Evolutionary conservation across 2,113 vertebrate species (phyloP), one percentile per base, ranked within the genome.

Genomic region (Pipra filicauda): DNA sequence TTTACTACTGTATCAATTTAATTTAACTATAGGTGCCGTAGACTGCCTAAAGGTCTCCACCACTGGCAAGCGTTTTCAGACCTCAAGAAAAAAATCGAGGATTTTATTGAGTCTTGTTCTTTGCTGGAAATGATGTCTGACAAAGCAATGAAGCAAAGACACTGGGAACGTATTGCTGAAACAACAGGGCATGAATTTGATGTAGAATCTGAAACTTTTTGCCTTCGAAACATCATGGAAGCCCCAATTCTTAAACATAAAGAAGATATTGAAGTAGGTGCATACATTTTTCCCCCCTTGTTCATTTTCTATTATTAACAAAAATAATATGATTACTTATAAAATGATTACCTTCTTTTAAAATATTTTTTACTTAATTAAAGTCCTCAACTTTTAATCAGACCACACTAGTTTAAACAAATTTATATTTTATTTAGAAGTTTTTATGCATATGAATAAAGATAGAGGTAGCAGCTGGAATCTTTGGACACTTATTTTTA

Each of bases 71-170:
- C 98, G 0, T 98, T 93, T 96, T 92, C 97, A 76, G 98, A 98
- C 95, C 97, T 98, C 69, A 98, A 98, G 89, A 98, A 98, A 93
- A 97, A 88, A 92, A 98, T 98, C n/a, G 98, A 98, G 88, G 97
- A 98, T 80, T 98, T 98, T 78, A 98, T 96, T 70, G 98, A 98
- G 69, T 98, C 91, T 6, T 98, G 98, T 88, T 97, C 97, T 44
- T 89, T 98, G 7, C 79, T 98, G 43, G 98, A 98, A 96, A 97
- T 98, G 97, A 98, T 98, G 98, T 95, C 96, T 8, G 95, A 97
- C 74, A 98, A 98, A 88, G 97, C 98, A 33, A 98, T 98, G 98
- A 98, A 98, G 14, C 96, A 83, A 93, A 97, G 98, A 64, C 98
- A 98, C 61, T 98, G 98, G 98, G 77, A 98, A 65, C 96, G 96